Conservation (phyloP, 2,797 vertebrate genomes). For the Spatula clypeata region DNA sequence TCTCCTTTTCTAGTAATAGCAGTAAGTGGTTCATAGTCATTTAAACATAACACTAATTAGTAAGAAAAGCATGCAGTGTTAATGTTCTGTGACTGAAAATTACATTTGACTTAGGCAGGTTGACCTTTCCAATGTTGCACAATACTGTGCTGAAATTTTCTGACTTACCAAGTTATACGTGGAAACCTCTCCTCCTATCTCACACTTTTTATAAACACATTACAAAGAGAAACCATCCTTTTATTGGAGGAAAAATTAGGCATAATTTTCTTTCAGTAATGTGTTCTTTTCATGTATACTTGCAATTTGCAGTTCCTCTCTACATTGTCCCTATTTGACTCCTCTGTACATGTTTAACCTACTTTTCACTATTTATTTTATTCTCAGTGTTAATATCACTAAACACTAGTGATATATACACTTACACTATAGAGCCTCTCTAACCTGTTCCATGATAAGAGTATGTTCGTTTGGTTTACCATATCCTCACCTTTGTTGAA, state of each 20-base stretch:
- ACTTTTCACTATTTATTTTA: neutral
- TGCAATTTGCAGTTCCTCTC: neutral
- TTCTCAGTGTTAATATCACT: neutral
- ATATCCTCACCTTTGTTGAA: neutral
- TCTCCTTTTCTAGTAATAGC: neutral
- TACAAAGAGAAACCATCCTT: neutral
- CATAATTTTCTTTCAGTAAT: neutral
- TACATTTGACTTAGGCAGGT: neutral
- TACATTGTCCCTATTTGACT: neutral
- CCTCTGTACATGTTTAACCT: neutral
- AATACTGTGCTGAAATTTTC: neutral
- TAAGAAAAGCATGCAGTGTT: neutral
- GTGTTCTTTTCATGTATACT: fast-evolving
- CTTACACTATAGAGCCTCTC: fast-evolving
- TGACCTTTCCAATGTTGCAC: neutral
- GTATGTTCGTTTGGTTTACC: neutral
- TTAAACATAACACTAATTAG: neutral
- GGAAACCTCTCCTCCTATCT: neutral
- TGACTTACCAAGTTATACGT: neutral
- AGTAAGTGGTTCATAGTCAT: neutral
- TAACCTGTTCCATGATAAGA: neutral
- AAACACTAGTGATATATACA: fast-evolving
- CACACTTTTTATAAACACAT: neutral
- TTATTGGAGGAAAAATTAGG: neutral
- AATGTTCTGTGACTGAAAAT: neutral